Evolutionary conservation across 2,113 vertebrate genomes (phyloP).

Genomic region (Embiotoca jacksoni): DNA sequence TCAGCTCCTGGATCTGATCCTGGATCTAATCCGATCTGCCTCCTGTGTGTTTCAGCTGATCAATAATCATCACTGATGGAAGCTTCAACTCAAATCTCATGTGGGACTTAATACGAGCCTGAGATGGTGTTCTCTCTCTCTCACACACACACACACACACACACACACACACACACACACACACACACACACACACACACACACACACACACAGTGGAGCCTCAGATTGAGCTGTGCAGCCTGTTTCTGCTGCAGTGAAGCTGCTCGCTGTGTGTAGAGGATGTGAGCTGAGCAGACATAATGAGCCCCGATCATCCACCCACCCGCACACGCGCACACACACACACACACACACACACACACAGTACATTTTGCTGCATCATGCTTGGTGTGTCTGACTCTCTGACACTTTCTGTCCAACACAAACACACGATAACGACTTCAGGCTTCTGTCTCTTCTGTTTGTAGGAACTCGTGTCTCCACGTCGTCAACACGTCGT

Average conservation of each 20-base stretch:
- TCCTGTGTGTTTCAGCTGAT: no score
- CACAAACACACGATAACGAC: background rate
- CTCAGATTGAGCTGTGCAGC: conserved; percentile 32
- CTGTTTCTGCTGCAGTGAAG: conserved; percentile 64
- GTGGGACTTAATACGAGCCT: no score
- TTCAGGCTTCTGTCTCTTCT: background rate
- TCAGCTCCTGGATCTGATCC: no score
- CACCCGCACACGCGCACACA: conserved; percentile 2
- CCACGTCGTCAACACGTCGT: no score
- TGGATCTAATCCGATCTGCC: background rate
- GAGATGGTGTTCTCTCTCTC: no score
- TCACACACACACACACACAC: no score
- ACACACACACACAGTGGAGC: conserved; percentile 36
- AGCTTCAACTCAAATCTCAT: background rate
- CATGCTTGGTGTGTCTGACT: conserved; percentile 47
- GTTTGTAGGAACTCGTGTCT: background rate
- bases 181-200: conserved; percentile 22
- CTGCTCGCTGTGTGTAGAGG: conserved; percentile 35
- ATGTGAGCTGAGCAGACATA: conserved; percentile 65
- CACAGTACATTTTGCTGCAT: conserved; percentile 66
- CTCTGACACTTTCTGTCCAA: conserved; percentile 10
- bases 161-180: conserved; percentile 1
- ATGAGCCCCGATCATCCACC: conserved; percentile 64
- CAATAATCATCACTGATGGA: background rate
- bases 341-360: background rate